Conservation (phyloP, 2,797 vertebrate species). For the Anguilla pacifica region DNA sequence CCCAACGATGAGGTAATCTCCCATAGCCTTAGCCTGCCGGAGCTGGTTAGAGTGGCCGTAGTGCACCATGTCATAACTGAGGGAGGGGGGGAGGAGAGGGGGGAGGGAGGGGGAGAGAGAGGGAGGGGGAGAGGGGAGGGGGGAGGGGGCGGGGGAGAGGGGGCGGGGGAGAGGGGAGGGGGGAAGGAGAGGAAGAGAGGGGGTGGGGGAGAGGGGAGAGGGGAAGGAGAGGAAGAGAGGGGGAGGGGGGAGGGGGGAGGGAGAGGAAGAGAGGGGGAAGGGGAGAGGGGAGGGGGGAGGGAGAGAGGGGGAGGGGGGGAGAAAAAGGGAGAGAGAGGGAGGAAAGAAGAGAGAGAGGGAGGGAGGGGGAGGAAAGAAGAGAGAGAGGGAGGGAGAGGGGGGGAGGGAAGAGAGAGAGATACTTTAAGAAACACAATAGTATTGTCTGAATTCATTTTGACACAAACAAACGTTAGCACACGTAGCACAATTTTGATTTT, state of each 20-base stretch:
- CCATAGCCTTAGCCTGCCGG: constrained; percentile 93
- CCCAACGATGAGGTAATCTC: constrained; percentile 91
- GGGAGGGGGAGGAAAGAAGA: no score
- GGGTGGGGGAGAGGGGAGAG: constrained; percentile 25
- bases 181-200: background rate
- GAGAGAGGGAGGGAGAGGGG: no score
- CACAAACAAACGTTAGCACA: no score
- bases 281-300: constrained; percentile 22
- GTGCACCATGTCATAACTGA: constrained; percentile 99
- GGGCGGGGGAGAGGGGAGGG: background rate
- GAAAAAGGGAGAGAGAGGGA: no score
- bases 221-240: background rate
- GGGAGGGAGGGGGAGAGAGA: no score
- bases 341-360: no score
- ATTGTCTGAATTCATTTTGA: no score
- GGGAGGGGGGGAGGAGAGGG: constrained; percentile 27
- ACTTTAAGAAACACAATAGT: no score
- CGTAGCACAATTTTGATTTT: no score
- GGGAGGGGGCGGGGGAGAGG: no score
- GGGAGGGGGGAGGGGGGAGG: no score
- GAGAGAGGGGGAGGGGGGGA: background rate
- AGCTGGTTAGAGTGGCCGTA: constrained; percentile 98
- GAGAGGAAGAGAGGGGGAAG: background rate
- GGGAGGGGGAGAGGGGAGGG: background rate
- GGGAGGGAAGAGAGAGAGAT: no score